Conservation (phyloP, 2,888 invertebrate species). For the Amblyjoppa proteus region DNA sequence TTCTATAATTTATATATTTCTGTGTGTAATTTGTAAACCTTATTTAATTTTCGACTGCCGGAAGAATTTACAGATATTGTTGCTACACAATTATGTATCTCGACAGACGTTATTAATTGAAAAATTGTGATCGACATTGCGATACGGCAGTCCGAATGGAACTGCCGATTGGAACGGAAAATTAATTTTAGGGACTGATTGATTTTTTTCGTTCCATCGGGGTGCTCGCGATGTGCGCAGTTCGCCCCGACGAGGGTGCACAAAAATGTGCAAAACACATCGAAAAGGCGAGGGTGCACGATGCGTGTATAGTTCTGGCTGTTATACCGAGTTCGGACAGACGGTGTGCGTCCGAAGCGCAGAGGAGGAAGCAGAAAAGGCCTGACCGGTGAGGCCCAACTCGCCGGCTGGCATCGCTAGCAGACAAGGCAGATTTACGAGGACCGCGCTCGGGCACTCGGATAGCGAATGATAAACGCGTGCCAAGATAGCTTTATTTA, state of each 20-base stretch:
- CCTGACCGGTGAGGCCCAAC: conserved; percentile 53
- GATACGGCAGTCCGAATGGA: background rate
- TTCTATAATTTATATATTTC: background rate
- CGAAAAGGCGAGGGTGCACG: background rate
- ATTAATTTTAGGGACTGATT: background rate
- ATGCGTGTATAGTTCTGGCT: background rate
- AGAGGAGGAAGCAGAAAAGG: conserved; percentile 63
- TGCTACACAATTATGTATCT: background rate
- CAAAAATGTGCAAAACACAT: background rate
- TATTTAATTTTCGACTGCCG: background rate
- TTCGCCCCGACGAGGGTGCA: background rate
- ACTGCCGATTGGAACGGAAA: background rate
- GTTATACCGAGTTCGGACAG: background rate
- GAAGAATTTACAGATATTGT: background rate
- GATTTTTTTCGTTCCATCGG: background rate
- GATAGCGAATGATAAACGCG: conserved; percentile 88
- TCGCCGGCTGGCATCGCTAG: conserved; percentile 73
- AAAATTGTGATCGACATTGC: background rate
- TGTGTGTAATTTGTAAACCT: background rate
- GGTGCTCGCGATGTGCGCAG: background rate
- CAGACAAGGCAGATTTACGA: conserved; percentile 86
- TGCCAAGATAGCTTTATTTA: conserved; percentile 88
- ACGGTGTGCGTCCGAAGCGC: conserved; percentile 7
- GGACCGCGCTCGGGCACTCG: conserved; percentile 85
- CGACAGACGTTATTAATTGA: background rate